Evolutionary conservation across 2,797 vertebrate species (phyloP).

Genomic region (Dendrocincla fuliginosa): DNA sequence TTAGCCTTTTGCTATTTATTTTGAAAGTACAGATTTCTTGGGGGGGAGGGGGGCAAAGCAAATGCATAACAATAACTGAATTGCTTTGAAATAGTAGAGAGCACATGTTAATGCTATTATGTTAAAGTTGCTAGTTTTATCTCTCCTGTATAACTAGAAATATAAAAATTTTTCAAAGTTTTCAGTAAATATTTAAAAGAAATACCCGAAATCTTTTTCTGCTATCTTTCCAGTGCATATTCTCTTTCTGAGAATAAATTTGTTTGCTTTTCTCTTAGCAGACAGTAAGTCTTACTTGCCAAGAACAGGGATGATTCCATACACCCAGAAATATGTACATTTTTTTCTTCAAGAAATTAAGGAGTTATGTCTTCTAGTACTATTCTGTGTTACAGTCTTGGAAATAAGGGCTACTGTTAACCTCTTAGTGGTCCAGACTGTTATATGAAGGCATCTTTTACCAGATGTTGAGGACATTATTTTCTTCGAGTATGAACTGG

Average conservation of each 20-base stretch:
- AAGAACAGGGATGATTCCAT: neutral
- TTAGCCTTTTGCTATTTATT: constrained; percentile 47
- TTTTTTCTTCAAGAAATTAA: neutral
- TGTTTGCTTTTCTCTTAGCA: neutral
- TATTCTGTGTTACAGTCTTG: neutral
- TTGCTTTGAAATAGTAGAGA: neutral
- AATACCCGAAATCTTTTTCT: neutral
- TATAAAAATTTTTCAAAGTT: neutral
- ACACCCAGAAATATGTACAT: neutral
- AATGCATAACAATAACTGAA: neutral
- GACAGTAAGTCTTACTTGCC: neutral
- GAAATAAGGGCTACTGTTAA: neutral
- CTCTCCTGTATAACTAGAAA: neutral
- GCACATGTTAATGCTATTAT: neutral
- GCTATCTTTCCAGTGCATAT: neutral
- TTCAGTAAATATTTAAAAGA: neutral
- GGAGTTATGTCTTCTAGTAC: neutral
- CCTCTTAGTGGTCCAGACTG: neutral
- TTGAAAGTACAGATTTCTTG: neutral
- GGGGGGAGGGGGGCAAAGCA: neutral
- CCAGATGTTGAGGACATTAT: neutral
- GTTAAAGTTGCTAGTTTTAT: neutral
- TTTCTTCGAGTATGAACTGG: neutral
- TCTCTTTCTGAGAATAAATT: neutral
- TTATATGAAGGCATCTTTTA: neutral